These are phyloP conservation scores for Sardinella longiceps DNA, from an alignment of 2,797 vertebrate species.

Conservation along the genomic window DNA sequence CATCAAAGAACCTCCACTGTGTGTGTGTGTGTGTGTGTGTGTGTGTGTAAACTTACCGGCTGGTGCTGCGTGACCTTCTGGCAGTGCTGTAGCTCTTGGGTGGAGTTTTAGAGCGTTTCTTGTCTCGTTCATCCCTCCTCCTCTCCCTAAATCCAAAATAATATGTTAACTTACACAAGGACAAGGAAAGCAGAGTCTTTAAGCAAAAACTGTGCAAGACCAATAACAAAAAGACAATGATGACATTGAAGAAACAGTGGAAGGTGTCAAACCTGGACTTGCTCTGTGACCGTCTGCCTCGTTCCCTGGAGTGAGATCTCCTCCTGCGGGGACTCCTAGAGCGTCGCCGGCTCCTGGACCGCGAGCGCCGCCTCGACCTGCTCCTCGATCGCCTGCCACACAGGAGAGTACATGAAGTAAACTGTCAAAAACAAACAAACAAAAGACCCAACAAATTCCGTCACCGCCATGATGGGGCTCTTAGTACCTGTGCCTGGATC, in stretches of 20 bases:
- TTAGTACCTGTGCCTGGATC: constrained; percentile 86
- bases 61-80: constrained; percentile 88
- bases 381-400: constrained; percentile 83
- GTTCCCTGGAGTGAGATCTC: constrained; percentile 85
- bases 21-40: too few relatives aligned
- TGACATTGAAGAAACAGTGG: constrained; percentile 46
- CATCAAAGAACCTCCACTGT: too few relatives aligned
- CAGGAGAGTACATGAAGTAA: too few relatives aligned
- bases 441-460: not conserved
- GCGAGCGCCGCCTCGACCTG: constrained; percentile 85
- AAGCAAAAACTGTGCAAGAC: not conserved
- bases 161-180: not conserved
- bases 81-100: constrained; percentile 98
- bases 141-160: constrained; percentile 78
- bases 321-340: constrained; percentile 90
- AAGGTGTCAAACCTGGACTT: constrained; percentile 85
- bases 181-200: not conserved
- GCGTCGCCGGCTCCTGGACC: constrained; percentile 85
- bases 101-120: constrained; percentile 93
- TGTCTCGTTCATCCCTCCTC: constrained; percentile 91
- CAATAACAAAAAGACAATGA: not conserved
- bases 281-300: constrained; percentile 82
- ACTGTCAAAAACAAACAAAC: too few relatives aligned
- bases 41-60: constrained; percentile 76
- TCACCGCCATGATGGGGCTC: not conserved